A percentile compares a stretch with the other conserved stretches of the same genome.
phyloP scores from a whole-genome alignment of 2,797 vertebrate species.

The Numenius phaeopus region DNA sequence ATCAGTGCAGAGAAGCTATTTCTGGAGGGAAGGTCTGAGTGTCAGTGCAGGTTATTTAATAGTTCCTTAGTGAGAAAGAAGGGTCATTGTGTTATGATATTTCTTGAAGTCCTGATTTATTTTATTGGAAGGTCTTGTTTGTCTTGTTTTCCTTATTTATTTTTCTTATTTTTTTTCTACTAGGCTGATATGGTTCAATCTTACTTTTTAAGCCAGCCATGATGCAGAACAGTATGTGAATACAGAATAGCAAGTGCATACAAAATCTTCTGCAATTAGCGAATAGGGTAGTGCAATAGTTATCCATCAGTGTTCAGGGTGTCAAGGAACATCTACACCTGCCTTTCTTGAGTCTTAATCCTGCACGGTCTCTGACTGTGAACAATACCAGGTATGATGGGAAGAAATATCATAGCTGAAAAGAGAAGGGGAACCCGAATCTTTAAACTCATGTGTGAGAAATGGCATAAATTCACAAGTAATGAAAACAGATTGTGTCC shows the following conservation, averaged over 20 bases:
- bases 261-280: background rate
- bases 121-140: background rate
- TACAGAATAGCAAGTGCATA: background rate
- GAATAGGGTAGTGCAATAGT: background rate
- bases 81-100: background rate
- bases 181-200: background rate
- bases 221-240: background rate
- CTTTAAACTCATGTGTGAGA: background rate
- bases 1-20: background rate
- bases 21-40: background rate
- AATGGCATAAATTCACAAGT: background rate
- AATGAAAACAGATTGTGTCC: background rate
- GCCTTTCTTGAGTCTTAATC: background rate
- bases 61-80: background rate
- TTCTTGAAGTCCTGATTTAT: background rate
- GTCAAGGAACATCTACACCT: background rate
- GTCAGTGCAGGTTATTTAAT: background rate
- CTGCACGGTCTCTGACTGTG: background rate
- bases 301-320: background rate
- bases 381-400: background rate
- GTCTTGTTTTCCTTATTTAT: background rate
- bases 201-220: background rate
- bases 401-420: background rate
- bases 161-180: background rate
- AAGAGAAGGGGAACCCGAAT: background rate